Evolutionary conservation across 2,888 invertebrate species (phyloP).

Genomic region (Lottia gigantea): DNA sequence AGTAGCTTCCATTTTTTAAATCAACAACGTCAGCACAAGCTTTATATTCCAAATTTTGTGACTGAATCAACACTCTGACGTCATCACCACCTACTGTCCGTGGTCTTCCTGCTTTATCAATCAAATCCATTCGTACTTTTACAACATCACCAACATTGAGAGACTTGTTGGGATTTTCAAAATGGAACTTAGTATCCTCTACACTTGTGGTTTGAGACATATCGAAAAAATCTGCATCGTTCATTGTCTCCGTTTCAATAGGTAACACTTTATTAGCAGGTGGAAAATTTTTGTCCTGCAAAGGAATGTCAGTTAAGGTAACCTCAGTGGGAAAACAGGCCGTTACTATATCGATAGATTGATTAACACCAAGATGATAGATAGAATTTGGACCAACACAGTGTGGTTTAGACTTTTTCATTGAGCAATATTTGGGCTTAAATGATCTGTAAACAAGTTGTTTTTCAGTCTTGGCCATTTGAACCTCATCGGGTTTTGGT

Average conservation of each 20-base stretch:
- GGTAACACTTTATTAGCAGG: neutral
- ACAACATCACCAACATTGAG: slow-evolving; percentile 11
- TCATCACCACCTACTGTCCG: slow-evolving; percentile 19
- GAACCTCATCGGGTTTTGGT: no score
- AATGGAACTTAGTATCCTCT: neutral
- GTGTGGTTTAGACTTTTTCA: neutral
- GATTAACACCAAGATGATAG: neutral
- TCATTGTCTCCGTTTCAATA: neutral
- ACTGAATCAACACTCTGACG: slow-evolving; percentile 14
- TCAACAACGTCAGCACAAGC: slow-evolving; percentile 17
- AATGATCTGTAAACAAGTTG: neutral
- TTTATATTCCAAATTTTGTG: neutral
- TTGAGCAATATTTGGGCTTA: neutral
- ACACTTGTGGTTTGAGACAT: neutral
- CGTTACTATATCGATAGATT: neutral
- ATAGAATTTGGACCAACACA: neutral
- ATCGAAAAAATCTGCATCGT: neutral
- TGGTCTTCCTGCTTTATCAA: slow-evolving; percentile 11
- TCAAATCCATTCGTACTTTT: slow-evolving; percentile 13
- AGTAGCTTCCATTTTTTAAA: slow-evolving; percentile 22
- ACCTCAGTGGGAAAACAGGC: neutral
- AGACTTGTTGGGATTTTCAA: neutral
- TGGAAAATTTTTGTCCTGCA: neutral
- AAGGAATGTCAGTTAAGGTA: neutral
- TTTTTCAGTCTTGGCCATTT: no score